phyloP scores from a whole-genome alignment of 2,797 vertebrate genomes.

The Pelodytes ibericus region DNA sequence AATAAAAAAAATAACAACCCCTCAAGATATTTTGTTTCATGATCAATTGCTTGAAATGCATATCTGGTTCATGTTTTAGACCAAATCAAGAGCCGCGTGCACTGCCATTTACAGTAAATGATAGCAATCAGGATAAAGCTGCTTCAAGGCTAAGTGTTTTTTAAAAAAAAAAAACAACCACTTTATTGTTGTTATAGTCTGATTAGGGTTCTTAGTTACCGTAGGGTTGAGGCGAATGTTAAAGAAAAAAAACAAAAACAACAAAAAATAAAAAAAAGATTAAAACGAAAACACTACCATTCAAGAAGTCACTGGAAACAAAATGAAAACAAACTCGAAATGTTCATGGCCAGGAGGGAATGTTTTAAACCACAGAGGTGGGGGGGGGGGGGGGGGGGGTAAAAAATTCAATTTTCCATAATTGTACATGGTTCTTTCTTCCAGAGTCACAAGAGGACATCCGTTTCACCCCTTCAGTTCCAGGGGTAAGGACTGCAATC shows the following conservation, averaged over 20 bases:
- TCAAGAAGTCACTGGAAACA: slow-evolving; percentile 54
- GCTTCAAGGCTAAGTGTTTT: not conserved
- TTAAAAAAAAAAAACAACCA: too few species aligned
- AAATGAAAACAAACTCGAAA: slow-evolving; percentile 54
- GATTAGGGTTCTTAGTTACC: slow-evolving; percentile 40
- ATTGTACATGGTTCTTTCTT: slow-evolving; percentile 55
- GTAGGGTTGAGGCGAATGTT: slow-evolving; percentile 47
- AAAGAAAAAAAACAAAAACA: slow-evolving; percentile 49
- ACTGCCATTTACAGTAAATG: not conserved
- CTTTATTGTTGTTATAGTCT: slow-evolving; percentile 25
- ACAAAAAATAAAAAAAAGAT: slow-evolving; percentile 56
- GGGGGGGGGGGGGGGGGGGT: not conserved
- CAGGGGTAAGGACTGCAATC: too few species aligned
- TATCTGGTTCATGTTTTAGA: too few species aligned
- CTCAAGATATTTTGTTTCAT: too few species aligned
- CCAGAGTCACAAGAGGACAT: slow-evolving; percentile 58
- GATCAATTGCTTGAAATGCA: too few species aligned
- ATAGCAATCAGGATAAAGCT: slow-evolving; percentile 29
- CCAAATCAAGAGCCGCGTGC: too few species aligned
- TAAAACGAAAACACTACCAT: slow-evolving; percentile 37
- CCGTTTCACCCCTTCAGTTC: not conserved
- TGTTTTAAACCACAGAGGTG: slow-evolving; percentile 53
- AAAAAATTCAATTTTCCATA: slow-evolving; percentile 55
- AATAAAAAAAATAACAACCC: too few species aligned
- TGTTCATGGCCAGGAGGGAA: slow-evolving; percentile 48